A percentile compares a stretch with the other conserved stretches of the same genome.
Evolutionary conservation across 2,888 invertebrate genomes (phyloP).

Genomic region (Orchestes rusci): DNA sequence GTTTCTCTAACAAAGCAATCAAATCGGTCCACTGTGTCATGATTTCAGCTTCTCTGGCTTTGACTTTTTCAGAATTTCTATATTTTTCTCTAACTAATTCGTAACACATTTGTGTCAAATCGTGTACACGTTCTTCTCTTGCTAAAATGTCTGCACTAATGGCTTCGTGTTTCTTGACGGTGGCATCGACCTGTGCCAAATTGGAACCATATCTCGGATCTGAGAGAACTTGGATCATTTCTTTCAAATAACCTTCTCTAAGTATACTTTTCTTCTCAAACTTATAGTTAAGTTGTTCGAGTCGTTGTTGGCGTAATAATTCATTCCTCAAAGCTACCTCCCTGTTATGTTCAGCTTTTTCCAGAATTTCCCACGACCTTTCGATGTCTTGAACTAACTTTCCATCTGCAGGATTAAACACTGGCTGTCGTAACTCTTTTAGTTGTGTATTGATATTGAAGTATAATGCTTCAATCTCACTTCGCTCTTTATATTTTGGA

Average conservation of each 20-base stretch:
- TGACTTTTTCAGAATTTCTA: slow-evolving; percentile 78
- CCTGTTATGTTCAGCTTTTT: slow-evolving; percentile 88
- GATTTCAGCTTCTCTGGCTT: slow-evolving; percentile 56
- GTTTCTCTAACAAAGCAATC: slow-evolving; percentile 76
- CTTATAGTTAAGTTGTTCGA: slow-evolving; percentile 92
- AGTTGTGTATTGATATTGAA: slow-evolving; percentile 95
- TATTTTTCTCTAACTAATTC: slow-evolving; percentile 89
- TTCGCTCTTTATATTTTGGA: slow-evolving; percentile 94
- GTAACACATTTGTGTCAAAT: slow-evolving; percentile 87
- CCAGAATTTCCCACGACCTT: slow-evolving; percentile 86
- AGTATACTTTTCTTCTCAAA: slow-evolving; percentile 93
- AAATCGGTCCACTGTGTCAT: slow-evolving; percentile 82
- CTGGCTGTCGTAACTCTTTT: slow-evolving; percentile 86
- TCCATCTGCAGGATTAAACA: slow-evolving; percentile 81
- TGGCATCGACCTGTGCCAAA: slow-evolving; percentile 90
- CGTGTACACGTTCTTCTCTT: slow-evolving; percentile 86
- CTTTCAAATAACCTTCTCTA: slow-evolving; percentile 91
- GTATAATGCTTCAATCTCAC: slow-evolving; percentile 93
- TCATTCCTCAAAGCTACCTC: slow-evolving; percentile 91
- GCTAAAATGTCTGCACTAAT: slow-evolving; percentile 95
- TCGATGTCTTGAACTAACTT: slow-evolving; percentile 93
- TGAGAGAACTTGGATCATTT: slow-evolving; percentile 93
- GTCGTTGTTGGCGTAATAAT: slow-evolving; percentile 79
- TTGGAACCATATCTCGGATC: slow-evolving; percentile 88
- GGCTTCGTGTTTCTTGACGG: slow-evolving; percentile 97